Conservation (phyloP, 1,140 invertebrate genomes). For the Telenomus remus region DNA sequence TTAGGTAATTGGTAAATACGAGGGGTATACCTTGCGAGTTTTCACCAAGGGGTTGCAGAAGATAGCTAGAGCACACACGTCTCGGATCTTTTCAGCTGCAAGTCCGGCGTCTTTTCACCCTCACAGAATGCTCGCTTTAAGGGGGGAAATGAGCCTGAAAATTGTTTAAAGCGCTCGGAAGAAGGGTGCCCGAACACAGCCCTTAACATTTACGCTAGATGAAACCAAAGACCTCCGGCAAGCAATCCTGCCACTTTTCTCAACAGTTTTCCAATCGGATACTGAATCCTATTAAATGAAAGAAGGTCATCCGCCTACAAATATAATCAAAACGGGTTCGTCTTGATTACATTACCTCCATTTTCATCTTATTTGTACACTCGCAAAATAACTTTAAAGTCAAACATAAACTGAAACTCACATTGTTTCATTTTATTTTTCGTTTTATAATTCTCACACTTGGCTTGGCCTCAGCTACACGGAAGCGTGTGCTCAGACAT, state of each 20-base stretch:
- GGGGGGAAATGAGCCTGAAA: conserved; percentile 76
- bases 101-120: conserved; percentile 56
- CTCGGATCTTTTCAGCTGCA: conserved; percentile 60
- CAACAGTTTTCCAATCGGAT: conserved; percentile 34
- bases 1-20: conserved; percentile 76
- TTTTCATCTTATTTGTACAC: too few relatives aligned
- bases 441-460: conserved; percentile 10
- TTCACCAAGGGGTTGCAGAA: conserved; percentile 62
- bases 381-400: too few relatives aligned
- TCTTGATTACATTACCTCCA: conserved; percentile 5
- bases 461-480: conserved; percentile 26
- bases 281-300: conserved; percentile 25
- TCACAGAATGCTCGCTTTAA: conserved; percentile 74
- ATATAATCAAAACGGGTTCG: conserved; percentile 17
- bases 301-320: conserved; percentile 1
- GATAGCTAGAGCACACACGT: conserved; percentile 40
- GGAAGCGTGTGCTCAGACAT: conserved; percentile 35
- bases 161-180: conserved; percentile 75
- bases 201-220: conserved; percentile 42
- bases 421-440: conserved; percentile 39
- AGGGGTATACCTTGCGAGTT: conserved; percentile 68
- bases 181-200: conserved; percentile 59
- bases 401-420: too few relatives aligned
- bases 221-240: conserved; percentile 43
- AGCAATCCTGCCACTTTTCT: conserved; percentile 33